Evolutionary conservation across 2,797 vertebrate species (phyloP), one percentile per base, ranked within the genome.

Genomic region (Clarias pachynema): DNA sequence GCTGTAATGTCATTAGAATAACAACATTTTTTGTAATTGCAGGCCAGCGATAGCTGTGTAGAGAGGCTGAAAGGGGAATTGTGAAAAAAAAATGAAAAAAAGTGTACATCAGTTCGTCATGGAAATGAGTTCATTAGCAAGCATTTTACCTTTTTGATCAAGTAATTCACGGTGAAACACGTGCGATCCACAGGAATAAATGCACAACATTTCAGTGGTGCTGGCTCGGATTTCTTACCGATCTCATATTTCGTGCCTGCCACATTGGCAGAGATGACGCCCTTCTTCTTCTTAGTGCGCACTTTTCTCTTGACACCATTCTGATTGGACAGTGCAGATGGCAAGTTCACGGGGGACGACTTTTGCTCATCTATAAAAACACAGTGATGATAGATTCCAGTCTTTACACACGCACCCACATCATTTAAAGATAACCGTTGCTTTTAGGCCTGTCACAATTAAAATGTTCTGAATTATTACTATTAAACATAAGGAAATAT

Each of bases 181-280:
- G 69, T 7, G 5, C 49, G 70, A 73, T 44, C 12, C 40, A 44
- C 40, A 3, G 70, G 5, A 73, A 49, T 26, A n/a, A 49, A 53
- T 53, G 22, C 44, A 56, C 31, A 34, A n/a, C 20, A 15, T 78
- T 78, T 60, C 8, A 77, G 6, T 34, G 49, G 26, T 44, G 18
- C 59, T 20, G 49, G 44, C 29, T 44, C 24, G 34, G 62, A 24
- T 73, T 82, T 74, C 88, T 15, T 97, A 99, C 98, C 98, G 29
- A 99, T 99, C 94, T 99, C 98, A 89, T 99, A 99, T 95, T 99
- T 99, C 86, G 97, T 99, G 91, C 97, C 97, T 75, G 95, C 93
- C 0, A 99, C 94, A 82, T 99, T 99, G 86, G 97, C 96, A 22
- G 96, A 95, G 93, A 99, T 99, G 49, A 91, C 89, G 87, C 96